Conservation (phyloP, 2,797 vertebrate species). For the Coracias cyanogaster region DNA sequence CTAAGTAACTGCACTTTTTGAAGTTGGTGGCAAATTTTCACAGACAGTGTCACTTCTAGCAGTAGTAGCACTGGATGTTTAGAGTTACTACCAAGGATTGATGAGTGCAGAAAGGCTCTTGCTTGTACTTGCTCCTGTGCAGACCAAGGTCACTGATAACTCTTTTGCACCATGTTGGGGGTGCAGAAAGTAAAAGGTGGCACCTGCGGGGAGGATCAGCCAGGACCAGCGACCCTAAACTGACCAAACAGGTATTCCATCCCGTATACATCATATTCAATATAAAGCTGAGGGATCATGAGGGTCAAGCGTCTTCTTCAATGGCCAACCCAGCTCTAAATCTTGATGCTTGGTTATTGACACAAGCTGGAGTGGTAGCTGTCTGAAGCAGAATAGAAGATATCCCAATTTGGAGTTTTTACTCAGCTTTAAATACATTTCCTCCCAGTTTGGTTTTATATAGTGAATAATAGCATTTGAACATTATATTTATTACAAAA, state of each 20-base stretch:
- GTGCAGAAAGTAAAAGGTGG: background rate
- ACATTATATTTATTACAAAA: background rate
- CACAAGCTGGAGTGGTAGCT: background rate
- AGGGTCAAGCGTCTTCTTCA: background rate
- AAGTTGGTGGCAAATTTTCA: background rate
- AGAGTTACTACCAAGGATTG: background rate
- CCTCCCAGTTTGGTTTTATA: background rate
- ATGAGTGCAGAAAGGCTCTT: background rate
- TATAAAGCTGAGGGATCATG: background rate
- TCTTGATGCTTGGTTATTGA: background rate
- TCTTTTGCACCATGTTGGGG: background rate
- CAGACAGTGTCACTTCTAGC: background rate
- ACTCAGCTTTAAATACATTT: background rate
- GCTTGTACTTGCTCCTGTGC: background rate
- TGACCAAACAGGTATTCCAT: background rate
- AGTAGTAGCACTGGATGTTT: background rate
- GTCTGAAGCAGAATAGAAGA: background rate
- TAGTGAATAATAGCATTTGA: background rate
- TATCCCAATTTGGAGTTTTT: background rate
- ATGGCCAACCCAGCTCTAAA: background rate
- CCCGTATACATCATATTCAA: background rate
- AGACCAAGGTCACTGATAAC: background rate
- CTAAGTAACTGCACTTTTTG: background rate
- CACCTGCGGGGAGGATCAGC: background rate
- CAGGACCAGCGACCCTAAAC: background rate